These are phyloP conservation scores for Drosophila gunungcola DNA, from an alignment of 1,140 invertebrate species.

Conservation along the genomic window DNA sequence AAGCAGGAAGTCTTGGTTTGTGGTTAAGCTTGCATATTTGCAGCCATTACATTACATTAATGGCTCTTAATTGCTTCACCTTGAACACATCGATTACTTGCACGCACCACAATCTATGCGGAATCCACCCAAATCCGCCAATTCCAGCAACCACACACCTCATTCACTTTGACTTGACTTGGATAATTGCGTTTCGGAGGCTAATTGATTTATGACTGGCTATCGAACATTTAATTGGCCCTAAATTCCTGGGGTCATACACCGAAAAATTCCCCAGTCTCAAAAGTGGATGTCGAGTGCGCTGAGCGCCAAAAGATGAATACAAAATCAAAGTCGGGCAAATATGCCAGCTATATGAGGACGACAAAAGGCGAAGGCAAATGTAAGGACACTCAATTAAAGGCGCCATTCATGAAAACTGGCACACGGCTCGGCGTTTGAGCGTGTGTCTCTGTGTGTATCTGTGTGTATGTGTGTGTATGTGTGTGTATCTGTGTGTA, in stretches of 20 bases:
- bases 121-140: constrained; percentile 3
- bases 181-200: constrained; percentile 71
- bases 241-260: constrained; percentile 27
- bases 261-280: background rate
- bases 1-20: constrained; percentile 11
- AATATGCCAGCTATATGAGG: constrained; percentile 47
- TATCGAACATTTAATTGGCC: constrained; percentile 46
- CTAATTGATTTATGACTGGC: constrained; percentile 76
- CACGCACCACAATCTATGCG: constrained; percentile 46
- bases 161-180: constrained; percentile 28
- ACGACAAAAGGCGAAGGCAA: constrained; percentile 24
- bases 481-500: background rate
- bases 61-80: constrained; percentile 62
- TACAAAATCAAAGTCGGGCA: constrained; percentile 67
- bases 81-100: constrained; percentile 58
- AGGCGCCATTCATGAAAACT: constrained; percentile 65
- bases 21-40: constrained; percentile 20
- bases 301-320: constrained; percentile 25
- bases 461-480: too few species aligned
- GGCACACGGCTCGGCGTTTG: constrained; percentile 18
- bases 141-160: constrained; percentile 25
- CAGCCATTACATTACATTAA: constrained; percentile 43
- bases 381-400: constrained; percentile 68
- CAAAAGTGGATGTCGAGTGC: background rate
- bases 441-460: background rate